These are phyloP conservation scores for Eutolmus rufibarbis DNA, from an alignment of 2,888 invertebrate genomes.

Conservation along the genomic window DNA sequence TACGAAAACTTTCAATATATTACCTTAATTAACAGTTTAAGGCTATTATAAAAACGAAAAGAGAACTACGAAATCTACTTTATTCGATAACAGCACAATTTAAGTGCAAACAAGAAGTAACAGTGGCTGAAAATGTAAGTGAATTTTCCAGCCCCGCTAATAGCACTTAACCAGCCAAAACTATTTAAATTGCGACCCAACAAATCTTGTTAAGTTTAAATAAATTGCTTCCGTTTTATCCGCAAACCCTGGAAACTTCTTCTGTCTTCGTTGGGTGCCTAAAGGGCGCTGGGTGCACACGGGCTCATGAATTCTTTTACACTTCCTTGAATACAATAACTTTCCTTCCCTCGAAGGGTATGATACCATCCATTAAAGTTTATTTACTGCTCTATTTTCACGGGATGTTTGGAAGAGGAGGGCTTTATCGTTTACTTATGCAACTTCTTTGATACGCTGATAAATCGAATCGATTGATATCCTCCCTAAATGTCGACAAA, in stretches of 20 bases:
- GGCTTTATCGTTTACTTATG: neutral
- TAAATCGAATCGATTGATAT: neutral
- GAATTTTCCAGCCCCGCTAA: neutral
- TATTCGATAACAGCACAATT: neutral
- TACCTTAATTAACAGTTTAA: neutral
- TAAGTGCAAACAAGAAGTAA: neutral
- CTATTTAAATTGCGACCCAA: neutral
- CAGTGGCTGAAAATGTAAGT: neutral
- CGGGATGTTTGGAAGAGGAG: neutral
- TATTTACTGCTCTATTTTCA: neutral
- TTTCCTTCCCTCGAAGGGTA: neutral
- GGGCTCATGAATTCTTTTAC: neutral
- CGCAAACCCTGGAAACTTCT: neutral
- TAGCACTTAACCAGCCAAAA: neutral
- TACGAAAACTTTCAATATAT: neutral
- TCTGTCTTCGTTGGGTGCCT: neutral
- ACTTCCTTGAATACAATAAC: neutral
- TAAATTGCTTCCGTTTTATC: neutral
- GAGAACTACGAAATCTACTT: neutral
- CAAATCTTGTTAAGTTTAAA: slow-evolving; percentile 17
- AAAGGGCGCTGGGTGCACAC: neutral
- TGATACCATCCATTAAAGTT: neutral
- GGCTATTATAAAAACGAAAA: neutral
- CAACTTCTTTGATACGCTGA: neutral
- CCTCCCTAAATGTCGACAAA: neutral